phyloP scores from a whole-genome alignment of 2,888 invertebrate species.

The Brenthis daphne region DNA sequence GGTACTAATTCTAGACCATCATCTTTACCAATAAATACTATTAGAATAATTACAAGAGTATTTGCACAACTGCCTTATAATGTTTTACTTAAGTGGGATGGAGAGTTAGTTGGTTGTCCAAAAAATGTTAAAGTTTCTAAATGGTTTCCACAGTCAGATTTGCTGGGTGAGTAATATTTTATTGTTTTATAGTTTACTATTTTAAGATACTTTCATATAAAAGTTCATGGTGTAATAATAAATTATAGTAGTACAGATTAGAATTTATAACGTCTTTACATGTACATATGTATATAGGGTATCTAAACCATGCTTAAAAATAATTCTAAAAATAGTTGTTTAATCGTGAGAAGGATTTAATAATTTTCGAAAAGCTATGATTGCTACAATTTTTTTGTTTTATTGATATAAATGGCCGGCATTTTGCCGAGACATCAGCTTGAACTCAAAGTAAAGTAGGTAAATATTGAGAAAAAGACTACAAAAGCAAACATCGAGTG shows the following conservation, averaged over 20 bases:
- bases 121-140: constrained; percentile 38
- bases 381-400: too few species aligned
- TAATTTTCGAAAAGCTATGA: too few species aligned
- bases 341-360: too few species aligned
- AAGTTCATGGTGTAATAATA: not conserved
- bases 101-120: not conserved
- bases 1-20: constrained; percentile 50
- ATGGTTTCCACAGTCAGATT: constrained; percentile 17
- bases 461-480: too few species aligned
- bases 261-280: not conserved
- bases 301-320: too few species aligned
- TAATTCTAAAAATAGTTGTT: too few species aligned
- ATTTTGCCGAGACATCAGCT: too few species aligned
- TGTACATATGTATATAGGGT: not conserved
- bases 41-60: not conserved
- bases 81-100: constrained; percentile 33
- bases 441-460: too few species aligned
- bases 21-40: constrained; percentile 37
- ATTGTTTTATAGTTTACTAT: not conserved
- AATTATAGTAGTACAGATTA: not conserved
- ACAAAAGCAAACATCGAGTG: too few species aligned
- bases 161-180: not conserved
- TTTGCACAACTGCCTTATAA: not conserved
- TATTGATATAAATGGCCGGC: too few species aligned
- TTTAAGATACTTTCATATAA: too few species aligned